These are phyloP conservation scores for Cheilosia scutellata DNA, from an alignment of 2,888 invertebrate genomes.

Conservation along the genomic window DNA sequence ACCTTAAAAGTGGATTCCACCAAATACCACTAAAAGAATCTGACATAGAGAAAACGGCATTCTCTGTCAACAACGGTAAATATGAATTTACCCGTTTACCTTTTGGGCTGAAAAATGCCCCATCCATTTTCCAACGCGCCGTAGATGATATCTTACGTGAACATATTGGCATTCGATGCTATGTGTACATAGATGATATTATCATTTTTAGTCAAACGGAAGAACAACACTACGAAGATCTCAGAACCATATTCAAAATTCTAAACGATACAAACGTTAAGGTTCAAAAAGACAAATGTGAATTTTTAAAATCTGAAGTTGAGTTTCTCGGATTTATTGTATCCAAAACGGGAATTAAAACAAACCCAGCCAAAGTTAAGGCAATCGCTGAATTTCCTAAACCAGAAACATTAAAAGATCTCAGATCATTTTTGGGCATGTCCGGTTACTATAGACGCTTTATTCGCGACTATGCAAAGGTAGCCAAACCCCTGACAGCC, in stretches of 20 bases:
- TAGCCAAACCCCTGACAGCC: no score
- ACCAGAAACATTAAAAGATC: conserved; percentile 49
- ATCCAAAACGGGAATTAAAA: conserved; percentile 13
- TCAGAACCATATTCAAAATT: conserved; percentile 46
- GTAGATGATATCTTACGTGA: conserved; percentile 60
- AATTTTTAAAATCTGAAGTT: conserved; percentile 53
- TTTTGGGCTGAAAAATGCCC: conserved; percentile 18
- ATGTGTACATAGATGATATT: no score
- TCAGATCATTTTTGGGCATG: conserved; percentile 36
- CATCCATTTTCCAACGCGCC: conserved; percentile 67
- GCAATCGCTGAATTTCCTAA: conserved; percentile 9
- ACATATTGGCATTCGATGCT: conserved; percentile 39
- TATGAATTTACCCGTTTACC: no score
- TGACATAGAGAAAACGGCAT: no score
- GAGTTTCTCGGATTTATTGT: conserved; percentile 63
- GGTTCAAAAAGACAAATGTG: conserved; percentile 60
- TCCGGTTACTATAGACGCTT: conserved; percentile 45
- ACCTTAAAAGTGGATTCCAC: no score
- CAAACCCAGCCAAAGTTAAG: conserved; percentile 6
- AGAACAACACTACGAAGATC: conserved; percentile 37
- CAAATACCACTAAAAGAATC: no score
- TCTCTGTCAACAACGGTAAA: no score
- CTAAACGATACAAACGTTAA: conserved; percentile 42
- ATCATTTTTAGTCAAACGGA: conserved; percentile 62
- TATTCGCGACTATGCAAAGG: conserved; percentile 54